phyloP scores from a whole-genome alignment of 1,140 invertebrate genomes.

The Coboldia fuscipes region DNA sequence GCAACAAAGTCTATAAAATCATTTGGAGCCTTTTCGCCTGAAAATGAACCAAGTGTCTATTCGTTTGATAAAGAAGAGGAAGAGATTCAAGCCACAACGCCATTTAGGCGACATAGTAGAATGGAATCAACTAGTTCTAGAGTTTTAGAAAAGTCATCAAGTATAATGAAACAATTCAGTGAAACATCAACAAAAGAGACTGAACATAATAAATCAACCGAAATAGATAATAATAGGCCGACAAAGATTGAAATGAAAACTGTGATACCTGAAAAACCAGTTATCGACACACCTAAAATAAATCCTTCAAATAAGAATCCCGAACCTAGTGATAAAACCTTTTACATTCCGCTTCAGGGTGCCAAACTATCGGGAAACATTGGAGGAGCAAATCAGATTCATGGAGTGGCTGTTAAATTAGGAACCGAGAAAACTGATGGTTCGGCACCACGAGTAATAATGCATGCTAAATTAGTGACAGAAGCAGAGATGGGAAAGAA shows the following conservation, averaged over 20 bases:
- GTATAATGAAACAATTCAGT: not conserved
- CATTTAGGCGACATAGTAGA: conserved; percentile 29
- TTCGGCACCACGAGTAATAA: conserved; percentile 36
- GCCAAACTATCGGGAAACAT: conserved; percentile 24
- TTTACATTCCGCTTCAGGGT: conserved; percentile 43
- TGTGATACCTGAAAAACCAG: conserved; percentile 11
- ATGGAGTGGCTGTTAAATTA: conserved; percentile 42
- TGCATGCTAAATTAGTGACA: conserved; percentile 42
- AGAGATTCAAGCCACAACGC: conserved; percentile 32
- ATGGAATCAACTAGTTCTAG: conserved; percentile 11
- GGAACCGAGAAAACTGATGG: conserved; percentile 36
- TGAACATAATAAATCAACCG: not conserved
- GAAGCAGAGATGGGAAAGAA: conserved; percentile 28
- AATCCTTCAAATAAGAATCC: not conserved
- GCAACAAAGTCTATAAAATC: conserved; percentile 2
- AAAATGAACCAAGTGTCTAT: conserved; percentile 47
- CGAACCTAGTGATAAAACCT: conserved; percentile 25
- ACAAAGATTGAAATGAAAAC: conserved; percentile 8
- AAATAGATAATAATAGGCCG: conserved; percentile 1
- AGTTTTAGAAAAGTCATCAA: not conserved
- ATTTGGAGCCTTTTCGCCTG: conserved; percentile 34
- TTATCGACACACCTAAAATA: not conserved
- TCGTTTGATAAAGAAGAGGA: conserved; percentile 44
- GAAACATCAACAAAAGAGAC: not conserved
- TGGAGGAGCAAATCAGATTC: conserved; percentile 26